A percentile compares a stretch with the other conserved stretches of the same genome.
Conservation (phyloP, 2,113 vertebrate genomes). For the Dipodomys ordii region DNA sequence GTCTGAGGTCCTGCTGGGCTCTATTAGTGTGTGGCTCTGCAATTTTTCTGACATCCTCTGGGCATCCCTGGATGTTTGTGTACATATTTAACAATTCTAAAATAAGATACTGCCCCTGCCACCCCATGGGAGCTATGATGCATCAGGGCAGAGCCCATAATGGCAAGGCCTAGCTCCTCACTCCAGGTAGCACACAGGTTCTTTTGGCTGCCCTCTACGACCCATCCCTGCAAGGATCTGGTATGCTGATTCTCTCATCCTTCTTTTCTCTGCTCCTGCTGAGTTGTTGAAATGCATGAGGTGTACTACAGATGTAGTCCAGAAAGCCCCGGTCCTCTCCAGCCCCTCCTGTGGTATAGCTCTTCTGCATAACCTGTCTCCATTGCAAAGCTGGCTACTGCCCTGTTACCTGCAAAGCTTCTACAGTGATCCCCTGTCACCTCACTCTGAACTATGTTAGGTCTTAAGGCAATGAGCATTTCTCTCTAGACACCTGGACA, state of each 20-base stretch:
- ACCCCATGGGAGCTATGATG: rapidly evolving
- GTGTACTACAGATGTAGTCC: neutral
- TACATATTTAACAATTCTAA: neutral
- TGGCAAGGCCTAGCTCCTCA: neutral
- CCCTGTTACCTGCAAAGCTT: slow-evolving; percentile 73
- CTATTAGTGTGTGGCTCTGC: neutral
- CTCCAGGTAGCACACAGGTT: neutral
- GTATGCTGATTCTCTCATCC: neutral
- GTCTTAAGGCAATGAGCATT: slow-evolving; percentile 80
- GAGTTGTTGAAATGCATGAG: neutral
- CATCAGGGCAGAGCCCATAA: neutral
- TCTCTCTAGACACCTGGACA: slow-evolving; percentile 63
- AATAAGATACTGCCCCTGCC: neutral
- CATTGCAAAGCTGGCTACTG: neutral
- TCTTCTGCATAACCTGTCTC: neutral
- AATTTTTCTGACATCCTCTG: neutral
- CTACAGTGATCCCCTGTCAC: slow-evolving; percentile 74
- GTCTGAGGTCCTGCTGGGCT: neutral
- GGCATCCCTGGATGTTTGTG: neutral
- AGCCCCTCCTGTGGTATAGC: neutral
- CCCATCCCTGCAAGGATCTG: rapidly evolving
- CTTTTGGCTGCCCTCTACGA: no score
- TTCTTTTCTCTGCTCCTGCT: neutral
- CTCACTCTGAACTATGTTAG: slow-evolving; percentile 73
- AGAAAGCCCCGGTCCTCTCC: neutral